These are phyloP conservation scores for Oreochromis aureus DNA, from an alignment of 2,113 vertebrate genomes.

Conservation along the genomic window DNA sequence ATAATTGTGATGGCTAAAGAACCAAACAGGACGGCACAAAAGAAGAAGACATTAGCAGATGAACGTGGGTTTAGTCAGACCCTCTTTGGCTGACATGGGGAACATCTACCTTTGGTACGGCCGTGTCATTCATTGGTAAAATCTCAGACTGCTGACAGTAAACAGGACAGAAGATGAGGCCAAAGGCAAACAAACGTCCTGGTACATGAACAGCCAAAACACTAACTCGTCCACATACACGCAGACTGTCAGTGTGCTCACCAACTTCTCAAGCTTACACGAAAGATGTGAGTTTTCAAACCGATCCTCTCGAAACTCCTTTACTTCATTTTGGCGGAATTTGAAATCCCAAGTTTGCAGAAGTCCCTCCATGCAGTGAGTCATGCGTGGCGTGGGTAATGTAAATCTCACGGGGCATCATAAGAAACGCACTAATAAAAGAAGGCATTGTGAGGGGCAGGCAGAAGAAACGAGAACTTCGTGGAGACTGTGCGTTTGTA, in stretches of 20 bases:
- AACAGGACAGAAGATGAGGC: background rate
- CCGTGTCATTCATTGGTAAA: background rate
- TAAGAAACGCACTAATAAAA: background rate
- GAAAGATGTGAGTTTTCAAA: background rate
- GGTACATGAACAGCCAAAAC: accelerated
- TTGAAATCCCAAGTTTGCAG: background rate
- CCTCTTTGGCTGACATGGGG: background rate
- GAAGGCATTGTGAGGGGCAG: background rate
- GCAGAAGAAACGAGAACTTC: background rate
- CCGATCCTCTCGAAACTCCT: accelerated
- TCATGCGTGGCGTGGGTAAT: background rate
- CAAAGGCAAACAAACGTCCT: background rate
- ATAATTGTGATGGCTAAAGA: background rate
- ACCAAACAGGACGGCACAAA: background rate
- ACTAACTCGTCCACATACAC: background rate
- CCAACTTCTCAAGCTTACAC: background rate
- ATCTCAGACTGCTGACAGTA: background rate
- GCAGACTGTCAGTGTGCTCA: background rate
- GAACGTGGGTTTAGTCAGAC: background rate
- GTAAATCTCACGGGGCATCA: background rate
- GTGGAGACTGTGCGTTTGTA: background rate
- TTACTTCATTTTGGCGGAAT: background rate
- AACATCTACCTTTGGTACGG: background rate
- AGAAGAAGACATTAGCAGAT: no score
- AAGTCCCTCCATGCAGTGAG: background rate